Percentiles rank a stretch among this genome's conserved stretches.
phyloP scores from a whole-genome alignment of 2,888 invertebrate species.

The Axea sp. region DNA sequence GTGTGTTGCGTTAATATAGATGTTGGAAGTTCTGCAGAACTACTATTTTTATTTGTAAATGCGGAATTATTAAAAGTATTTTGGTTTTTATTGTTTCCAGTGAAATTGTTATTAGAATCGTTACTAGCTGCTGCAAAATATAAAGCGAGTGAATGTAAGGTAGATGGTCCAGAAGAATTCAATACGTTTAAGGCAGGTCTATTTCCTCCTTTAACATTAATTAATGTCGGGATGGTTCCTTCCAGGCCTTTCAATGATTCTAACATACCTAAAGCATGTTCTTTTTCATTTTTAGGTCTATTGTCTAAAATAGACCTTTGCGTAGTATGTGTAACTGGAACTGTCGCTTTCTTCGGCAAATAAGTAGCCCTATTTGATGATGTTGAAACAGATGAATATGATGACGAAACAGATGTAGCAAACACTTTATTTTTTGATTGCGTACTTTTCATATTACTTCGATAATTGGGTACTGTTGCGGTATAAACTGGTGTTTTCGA shows the following conservation, averaged over 20 bases:
- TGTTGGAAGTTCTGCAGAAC: slow-evolving; percentile 80
- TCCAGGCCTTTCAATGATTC: slow-evolving; percentile 84
- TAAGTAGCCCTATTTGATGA: slow-evolving; percentile 67
- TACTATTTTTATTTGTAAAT: slow-evolving; percentile 52
- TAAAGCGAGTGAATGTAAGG: slow-evolving; percentile 87
- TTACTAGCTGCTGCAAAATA: slow-evolving; percentile 87
- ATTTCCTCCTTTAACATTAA: slow-evolving; percentile 76
- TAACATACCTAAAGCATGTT: slow-evolving; percentile 86
- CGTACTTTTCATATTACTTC: slow-evolving; percentile 59
- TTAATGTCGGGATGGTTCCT: slow-evolving; percentile 77
- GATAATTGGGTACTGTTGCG: slow-evolving; percentile 73
- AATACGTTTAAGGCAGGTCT: slow-evolving; percentile 85
- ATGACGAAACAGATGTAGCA: slow-evolving; percentile 55
- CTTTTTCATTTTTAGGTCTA: slow-evolving; percentile 80
- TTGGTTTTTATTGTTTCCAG: slow-evolving; percentile 66
- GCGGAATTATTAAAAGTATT: slow-evolving; percentile 42
- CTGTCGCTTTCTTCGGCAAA: slow-evolving; percentile 68
- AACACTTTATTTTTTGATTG: slow-evolving; percentile 61
- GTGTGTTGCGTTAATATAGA: slow-evolving; percentile 85
- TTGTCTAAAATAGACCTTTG: slow-evolving; percentile 64
- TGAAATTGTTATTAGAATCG: slow-evolving; percentile 74
- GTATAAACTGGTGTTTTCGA: slow-evolving; percentile 67
- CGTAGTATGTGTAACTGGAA: slow-evolving; percentile 57
- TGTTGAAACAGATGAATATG: slow-evolving; percentile 53
- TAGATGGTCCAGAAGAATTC: slow-evolving; percentile 88